Base-by-base conservation (phyloP, 2,888 invertebrate species). In the Synergus itoensis region DNA sequence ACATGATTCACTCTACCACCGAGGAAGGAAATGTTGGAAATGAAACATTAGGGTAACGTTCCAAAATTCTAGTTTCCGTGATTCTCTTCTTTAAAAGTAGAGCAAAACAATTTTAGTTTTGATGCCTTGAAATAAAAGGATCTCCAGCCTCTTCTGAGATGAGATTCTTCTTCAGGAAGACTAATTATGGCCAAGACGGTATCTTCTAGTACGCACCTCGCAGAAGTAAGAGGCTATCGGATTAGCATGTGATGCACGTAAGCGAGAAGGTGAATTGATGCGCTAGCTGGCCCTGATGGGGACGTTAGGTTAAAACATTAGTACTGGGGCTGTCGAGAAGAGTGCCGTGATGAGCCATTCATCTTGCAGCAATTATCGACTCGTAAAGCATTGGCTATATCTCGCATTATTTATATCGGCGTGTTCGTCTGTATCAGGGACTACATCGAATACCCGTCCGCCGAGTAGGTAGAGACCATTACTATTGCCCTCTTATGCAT, bases 331-430 rank as follows among this genome's bases (percentile, higher is more conserved):
- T 73, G 83, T 79, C 78, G 78, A 45, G 41, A n/a, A 40, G 64
- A 69, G 75, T 65, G 53, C 62, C 28, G 43, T 73, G 73, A 57
- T 65, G 77, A 62, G 77, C 84, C 81, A 85, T 85, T 84, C 85
- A 81, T 84, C 84, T 84, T 76, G 73, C 40, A 78, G 85, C 85
- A 85, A 88, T 88, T 87, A 87, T 85, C 85, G 85, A 83, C 87
- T 86, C 81, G 84, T 86, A 87, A 87, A 85, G 84, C 84, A 82
- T 79, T 76, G 80, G 80, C 85, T 83, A 87, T 85, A 80, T 82
- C 83, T 81, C 77, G 69, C 80, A 86, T 86, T 86, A 86, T 85
- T 84, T 81, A 73, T 73, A 79, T 80, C 79, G 80, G 76, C 63
- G 62, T 67, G 21, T 69, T 60, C 12, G 64, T 57, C 40, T 60